Evolutionary conservation across 2,888 invertebrate genomes (phyloP).

Genomic region (Steinernema hermaphroditum): DNA sequence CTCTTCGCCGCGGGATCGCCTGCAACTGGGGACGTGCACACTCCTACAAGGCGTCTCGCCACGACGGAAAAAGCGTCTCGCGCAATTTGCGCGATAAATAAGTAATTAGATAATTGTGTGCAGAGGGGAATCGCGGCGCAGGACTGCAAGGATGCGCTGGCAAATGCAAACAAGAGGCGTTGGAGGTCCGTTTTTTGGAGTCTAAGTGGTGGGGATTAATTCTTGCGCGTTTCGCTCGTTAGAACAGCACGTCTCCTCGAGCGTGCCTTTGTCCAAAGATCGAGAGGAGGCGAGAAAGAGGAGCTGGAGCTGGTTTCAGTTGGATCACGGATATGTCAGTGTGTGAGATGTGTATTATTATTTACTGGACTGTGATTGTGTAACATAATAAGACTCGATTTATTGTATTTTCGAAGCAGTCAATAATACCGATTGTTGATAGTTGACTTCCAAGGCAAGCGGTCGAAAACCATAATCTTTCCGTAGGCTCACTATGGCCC

Average conservation of each 20-base stretch:
- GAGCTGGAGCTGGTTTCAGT: too few species aligned
- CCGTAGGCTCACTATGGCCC: too few species aligned
- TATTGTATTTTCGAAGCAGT: too few species aligned
- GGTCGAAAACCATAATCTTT: too few species aligned
- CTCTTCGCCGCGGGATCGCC: background rate
- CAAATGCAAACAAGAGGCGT: background rate
- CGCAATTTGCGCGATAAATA: constrained; percentile 4
- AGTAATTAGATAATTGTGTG: constrained; percentile 19
- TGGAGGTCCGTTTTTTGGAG: background rate
- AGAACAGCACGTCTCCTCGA: background rate
- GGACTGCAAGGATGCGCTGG: background rate
- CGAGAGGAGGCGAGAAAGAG: background rate
- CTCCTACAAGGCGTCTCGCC: background rate
- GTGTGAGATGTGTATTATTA: too few species aligned
- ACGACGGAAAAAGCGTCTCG: background rate
- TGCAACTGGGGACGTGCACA: background rate
- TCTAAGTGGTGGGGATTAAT: background rate
- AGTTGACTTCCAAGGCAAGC: too few species aligned
- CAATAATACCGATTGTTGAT: too few species aligned
- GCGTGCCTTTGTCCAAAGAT: background rate
- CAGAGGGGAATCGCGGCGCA: background rate
- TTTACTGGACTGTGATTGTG: too few species aligned
- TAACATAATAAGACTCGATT: too few species aligned
- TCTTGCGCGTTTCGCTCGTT: background rate
- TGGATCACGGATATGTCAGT: too few species aligned